A percentile compares a stretch with the other conserved stretches of the same genome.
Evolutionary conservation across 2,113 vertebrate species (phyloP).

Genomic region (Genyomyrus donnyi): DNA sequence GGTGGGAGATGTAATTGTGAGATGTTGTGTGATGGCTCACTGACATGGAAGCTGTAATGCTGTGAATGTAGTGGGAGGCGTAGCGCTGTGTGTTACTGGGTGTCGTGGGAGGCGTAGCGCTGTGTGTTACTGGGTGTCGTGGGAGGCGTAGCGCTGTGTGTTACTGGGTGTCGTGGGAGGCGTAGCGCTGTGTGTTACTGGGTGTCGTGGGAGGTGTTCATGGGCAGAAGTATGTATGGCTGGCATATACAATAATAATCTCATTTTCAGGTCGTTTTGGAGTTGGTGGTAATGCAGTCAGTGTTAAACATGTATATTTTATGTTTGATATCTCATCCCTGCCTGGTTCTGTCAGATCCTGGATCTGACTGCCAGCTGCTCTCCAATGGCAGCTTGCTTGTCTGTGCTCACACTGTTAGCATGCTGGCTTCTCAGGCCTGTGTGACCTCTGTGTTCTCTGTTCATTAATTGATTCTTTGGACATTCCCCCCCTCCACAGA

Average conservation of each 20-base stretch:
- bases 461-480: not conserved
- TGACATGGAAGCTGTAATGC: not conserved
- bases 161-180: too few relatives aligned
- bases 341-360: not conserved
- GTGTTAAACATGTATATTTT: not conserved
- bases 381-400: not conserved
- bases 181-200: too few relatives aligned
- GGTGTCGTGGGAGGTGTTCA: too few relatives aligned
- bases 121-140: not conserved
- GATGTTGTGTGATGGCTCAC: not conserved
- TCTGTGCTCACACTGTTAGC: not conserved
- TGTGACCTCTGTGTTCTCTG: not conserved
- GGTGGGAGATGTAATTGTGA: not conserved
- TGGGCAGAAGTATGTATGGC: too few relatives aligned
- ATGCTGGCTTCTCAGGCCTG: not conserved
- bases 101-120: too few relatives aligned
- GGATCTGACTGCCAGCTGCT: not conserved
- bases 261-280: not conserved
- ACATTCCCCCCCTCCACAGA: slow-evolving; percentile 53
- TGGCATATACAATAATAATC: not conserved
- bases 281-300: not conserved
- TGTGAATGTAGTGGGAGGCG: not conserved
- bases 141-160: not conserved
- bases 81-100: not conserved
- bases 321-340: not conserved